A percentile compares a stretch with the other conserved stretches of the same genome.
Conservation (phyloP, 2,113 vertebrate species). For the Sitta europaea region DNA sequence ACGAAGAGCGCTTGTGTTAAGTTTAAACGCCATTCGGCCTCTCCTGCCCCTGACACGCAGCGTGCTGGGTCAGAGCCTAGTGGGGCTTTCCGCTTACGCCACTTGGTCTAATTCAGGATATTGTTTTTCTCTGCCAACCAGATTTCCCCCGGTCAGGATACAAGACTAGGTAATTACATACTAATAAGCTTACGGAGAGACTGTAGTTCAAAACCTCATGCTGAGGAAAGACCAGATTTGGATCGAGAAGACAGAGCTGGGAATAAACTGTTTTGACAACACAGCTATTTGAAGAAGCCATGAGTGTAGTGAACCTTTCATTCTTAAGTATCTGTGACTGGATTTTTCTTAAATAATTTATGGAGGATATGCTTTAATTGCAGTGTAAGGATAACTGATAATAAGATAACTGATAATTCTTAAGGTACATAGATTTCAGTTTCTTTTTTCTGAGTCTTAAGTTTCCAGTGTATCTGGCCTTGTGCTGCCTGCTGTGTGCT, state of each 20-base stretch:
- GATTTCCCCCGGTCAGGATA: not conserved
- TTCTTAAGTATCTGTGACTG: not conserved
- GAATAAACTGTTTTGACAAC: not conserved
- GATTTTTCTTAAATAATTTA: not conserved
- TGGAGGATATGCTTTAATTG: not conserved
- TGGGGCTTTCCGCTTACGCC: not conserved
- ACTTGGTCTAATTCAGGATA: not conserved
- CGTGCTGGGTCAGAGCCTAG: no score
- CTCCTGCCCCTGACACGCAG: not conserved
- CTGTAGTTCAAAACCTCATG: not conserved
- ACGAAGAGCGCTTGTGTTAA: accelerated
- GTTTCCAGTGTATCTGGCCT: not conserved
- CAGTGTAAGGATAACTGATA: not conserved
- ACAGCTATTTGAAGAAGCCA: not conserved
- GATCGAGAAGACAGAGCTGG: not conserved
- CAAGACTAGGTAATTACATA: not conserved
- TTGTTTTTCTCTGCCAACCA: not conserved
- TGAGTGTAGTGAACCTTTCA: not conserved
- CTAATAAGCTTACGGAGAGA: not conserved
- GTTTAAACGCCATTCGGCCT: not conserved
- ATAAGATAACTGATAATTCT: no score
- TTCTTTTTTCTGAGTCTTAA: not conserved
- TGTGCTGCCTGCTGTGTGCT: not conserved
- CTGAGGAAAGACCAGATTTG: not conserved
- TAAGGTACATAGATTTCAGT: accelerated